phyloP scores from a whole-genome alignment of 2,797 vertebrate genomes.

The Argentina silus region DNA sequence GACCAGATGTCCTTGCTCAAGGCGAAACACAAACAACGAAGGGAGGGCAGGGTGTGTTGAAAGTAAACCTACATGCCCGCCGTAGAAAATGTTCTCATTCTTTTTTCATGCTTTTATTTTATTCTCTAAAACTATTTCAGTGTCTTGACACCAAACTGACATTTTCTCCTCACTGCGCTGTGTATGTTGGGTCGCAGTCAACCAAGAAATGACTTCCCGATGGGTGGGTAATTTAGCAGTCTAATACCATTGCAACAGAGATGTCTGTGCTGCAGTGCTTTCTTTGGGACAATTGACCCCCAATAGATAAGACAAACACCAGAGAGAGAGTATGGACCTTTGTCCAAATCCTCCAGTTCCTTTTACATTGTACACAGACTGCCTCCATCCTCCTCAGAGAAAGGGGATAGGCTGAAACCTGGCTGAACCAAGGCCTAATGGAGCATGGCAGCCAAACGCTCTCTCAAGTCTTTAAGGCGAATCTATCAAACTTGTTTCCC shows the following conservation, averaged over 20 bases:
- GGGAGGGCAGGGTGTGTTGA: too few relatives aligned
- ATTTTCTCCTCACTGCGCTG: background rate
- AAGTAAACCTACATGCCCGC: background rate
- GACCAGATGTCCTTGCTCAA: too few relatives aligned
- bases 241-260: too few relatives aligned
- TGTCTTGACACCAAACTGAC: background rate
- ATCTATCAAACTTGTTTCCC: conserved; percentile 62
- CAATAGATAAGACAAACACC: background rate
- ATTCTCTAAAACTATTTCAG: too few relatives aligned
- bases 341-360: conserved; percentile 4
- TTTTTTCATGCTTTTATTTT: too few relatives aligned
- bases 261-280: background rate
- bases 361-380: conserved; percentile 32
- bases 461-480: conserved; percentile 49
- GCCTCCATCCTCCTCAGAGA: conserved; percentile 41
- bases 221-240: background rate
- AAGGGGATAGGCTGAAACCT: conserved; percentile 43
- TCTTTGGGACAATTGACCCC: background rate
- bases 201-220: conserved; percentile 29
- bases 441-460: conserved; percentile 53
- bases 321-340: too few relatives aligned
- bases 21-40: too few relatives aligned
- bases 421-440: conserved; percentile 54
- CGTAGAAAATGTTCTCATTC: conserved; percentile 47
- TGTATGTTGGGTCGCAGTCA: conserved; percentile 19